Evolutionary conservation across 2,797 vertebrate species (phyloP).

Genomic region (Poliocrania exsul): DNA sequence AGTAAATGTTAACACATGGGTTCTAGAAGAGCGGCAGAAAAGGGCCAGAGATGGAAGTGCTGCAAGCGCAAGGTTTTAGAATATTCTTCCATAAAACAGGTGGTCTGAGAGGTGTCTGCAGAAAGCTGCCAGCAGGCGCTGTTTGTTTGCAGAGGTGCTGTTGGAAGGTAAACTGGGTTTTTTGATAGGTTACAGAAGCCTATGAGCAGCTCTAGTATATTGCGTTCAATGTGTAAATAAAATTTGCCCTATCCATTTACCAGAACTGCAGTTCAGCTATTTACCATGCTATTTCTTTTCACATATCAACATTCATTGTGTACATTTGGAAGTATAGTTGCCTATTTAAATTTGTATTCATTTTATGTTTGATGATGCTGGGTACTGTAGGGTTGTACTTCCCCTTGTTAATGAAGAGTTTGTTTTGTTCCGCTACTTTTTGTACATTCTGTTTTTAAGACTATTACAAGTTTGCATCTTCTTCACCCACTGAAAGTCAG

Average conservation of each 20-base stretch:
- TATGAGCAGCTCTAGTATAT: slow-evolving; percentile 52
- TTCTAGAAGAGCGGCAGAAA: slow-evolving; percentile 56
- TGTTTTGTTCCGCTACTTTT: slow-evolving; percentile 69
- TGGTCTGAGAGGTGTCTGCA: slow-evolving; percentile 36
- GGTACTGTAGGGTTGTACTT: slow-evolving; percentile 73
- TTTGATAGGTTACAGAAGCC: slow-evolving; percentile 58
- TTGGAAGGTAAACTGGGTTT: slow-evolving; percentile 60
- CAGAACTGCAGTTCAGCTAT: slow-evolving; percentile 61
- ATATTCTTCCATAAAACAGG: slow-evolving; percentile 34
- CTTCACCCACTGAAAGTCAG: slow-evolving; percentile 62
- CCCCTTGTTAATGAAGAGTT: slow-evolving; percentile 73
- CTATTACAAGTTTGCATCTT: slow-evolving; percentile 71
- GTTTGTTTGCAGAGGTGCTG: slow-evolving; percentile 40
- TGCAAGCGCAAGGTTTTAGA: slow-evolving; percentile 21
- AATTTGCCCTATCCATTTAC: slow-evolving; percentile 59
- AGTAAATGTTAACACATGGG: slow-evolving; percentile 63
- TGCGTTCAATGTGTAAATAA: slow-evolving; percentile 79
- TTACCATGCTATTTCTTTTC: slow-evolving; percentile 68
- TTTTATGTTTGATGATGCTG: slow-evolving; percentile 68
- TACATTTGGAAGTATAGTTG: slow-evolving; percentile 71
- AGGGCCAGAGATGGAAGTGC: slow-evolving; percentile 21
- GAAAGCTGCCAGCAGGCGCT: slow-evolving; percentile 30
- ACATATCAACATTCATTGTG: slow-evolving; percentile 64
- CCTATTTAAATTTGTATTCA: slow-evolving; percentile 73
- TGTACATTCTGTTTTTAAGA: slow-evolving; percentile 82